Conservation (phyloP, 1,140 invertebrate genomes). For the Brachionus rubens region DNA sequence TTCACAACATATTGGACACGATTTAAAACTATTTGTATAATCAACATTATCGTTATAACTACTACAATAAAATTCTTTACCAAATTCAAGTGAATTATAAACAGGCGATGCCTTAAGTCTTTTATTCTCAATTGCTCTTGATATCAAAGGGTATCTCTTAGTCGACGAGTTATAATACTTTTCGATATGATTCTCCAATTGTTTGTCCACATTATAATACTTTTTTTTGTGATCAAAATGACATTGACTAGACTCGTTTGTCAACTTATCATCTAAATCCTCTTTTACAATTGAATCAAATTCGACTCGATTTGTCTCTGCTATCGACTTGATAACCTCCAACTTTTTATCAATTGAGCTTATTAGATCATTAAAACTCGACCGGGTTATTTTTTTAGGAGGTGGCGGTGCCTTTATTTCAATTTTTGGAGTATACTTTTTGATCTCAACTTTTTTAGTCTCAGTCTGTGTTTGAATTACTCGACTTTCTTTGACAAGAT, state of each 20-base stretch:
- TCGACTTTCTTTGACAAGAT: neutral
- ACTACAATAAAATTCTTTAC: neutral
- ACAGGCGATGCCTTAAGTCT: neutral
- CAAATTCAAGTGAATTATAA: neutral
- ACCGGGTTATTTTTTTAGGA: neutral
- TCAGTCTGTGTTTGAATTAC: conserved; percentile 21
- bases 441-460: neutral
- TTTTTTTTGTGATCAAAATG: too few species aligned
- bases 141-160: neutral
- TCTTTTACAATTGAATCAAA: neutral
- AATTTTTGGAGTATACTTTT: neutral
- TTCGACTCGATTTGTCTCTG: neutral
- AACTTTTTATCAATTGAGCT: neutral
- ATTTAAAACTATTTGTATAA: neutral
- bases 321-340: neutral
- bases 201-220: too few species aligned
- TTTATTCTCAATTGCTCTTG: neutral
- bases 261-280: neutral
- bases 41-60: neutral
- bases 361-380: neutral
- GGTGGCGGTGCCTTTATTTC: neutral
- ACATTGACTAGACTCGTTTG: neutral
- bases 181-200: neutral
- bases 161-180: conserved; percentile 20
- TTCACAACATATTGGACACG: neutral